Evolutionary conservation across 2,888 invertebrate genomes (phyloP).

Genomic region (Byasa hedistus): DNA sequence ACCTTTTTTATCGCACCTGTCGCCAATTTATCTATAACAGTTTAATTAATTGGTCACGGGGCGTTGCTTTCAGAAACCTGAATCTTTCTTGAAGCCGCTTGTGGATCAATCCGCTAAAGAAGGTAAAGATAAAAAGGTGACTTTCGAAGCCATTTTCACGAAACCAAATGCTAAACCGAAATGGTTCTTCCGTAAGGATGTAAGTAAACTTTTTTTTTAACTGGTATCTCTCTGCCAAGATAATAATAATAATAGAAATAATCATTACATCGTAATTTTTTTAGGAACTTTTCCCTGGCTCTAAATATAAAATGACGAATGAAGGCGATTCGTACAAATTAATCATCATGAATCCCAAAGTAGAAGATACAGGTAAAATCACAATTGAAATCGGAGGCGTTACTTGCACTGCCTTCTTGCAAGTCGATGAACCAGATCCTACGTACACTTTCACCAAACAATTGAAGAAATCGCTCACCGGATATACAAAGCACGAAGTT

Average conservation of each 20-base stretch:
- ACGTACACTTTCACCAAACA: conserved; percentile 95
- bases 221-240: neutral
- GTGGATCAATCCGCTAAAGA: conserved; percentile 96
- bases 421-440: conserved; percentile 98
- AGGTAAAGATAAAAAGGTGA: conserved; percentile 97
- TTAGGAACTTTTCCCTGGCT: conserved; percentile 96
- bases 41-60: conserved; percentile 51
- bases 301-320: conserved; percentile 97
- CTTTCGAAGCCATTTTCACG: conserved; percentile 96
- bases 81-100: conserved; percentile 95
- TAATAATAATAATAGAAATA: too few species aligned
- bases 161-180: conserved; percentile 97
- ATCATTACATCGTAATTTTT: too few species aligned
- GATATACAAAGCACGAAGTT: conserved; percentile 94
- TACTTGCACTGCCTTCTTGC: conserved; percentile 92
- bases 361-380: conserved; percentile 98
- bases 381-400: conserved; percentile 96
- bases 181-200: conserved; percentile 95
- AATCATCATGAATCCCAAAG: conserved; percentile 93
- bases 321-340: conserved; percentile 95
- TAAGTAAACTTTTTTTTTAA: conserved; percentile 78
- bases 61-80: conserved; percentile 88
- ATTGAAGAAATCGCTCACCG: conserved; percentile 92
- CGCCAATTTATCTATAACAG: conserved; percentile 31
- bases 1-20: conserved; percentile 66